Evolutionary conservation across 2,113 vertebrate species (phyloP).

Genomic region (Gymnogyps californianus): DNA sequence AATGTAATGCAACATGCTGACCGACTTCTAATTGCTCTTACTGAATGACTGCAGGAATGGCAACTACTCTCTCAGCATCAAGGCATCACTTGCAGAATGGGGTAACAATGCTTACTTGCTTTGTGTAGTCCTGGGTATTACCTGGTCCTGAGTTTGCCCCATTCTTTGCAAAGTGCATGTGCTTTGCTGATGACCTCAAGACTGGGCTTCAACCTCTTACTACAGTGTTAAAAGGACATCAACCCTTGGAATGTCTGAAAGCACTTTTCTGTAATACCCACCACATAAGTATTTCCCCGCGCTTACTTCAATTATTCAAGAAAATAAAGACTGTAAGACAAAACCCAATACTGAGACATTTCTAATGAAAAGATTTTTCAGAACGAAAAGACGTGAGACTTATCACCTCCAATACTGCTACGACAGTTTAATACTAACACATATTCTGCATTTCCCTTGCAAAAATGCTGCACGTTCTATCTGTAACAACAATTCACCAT

Average conservation of each 20-base stretch:
- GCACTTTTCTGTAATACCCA: neutral
- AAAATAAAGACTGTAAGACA: neutral
- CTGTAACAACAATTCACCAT: neutral
- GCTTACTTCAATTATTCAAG: neutral
- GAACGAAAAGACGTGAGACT: neutral
- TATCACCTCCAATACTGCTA: neutral
- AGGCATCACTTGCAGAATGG: neutral
- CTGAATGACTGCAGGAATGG: neutral
- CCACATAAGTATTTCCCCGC: neutral
- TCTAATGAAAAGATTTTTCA: neutral
- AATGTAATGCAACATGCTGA: neutral
- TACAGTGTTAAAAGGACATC: fast-evolving
- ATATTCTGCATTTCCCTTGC: neutral
- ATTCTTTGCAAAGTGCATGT: neutral
- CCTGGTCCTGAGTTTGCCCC: neutral
- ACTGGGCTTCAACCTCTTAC: neutral
- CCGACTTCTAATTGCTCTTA: neutral
- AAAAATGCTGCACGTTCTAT: neutral
- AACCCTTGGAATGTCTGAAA: neutral
- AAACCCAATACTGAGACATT: neutral
- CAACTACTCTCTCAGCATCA: neutral
- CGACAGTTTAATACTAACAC: neutral
- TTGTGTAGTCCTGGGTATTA: neutral
- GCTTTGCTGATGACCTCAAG: neutral
- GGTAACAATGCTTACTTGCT: neutral